These are phyloP conservation scores for Nomada ruficornis DNA, from an alignment of 2,888 invertebrate genomes.

Conservation along the genomic window DNA sequence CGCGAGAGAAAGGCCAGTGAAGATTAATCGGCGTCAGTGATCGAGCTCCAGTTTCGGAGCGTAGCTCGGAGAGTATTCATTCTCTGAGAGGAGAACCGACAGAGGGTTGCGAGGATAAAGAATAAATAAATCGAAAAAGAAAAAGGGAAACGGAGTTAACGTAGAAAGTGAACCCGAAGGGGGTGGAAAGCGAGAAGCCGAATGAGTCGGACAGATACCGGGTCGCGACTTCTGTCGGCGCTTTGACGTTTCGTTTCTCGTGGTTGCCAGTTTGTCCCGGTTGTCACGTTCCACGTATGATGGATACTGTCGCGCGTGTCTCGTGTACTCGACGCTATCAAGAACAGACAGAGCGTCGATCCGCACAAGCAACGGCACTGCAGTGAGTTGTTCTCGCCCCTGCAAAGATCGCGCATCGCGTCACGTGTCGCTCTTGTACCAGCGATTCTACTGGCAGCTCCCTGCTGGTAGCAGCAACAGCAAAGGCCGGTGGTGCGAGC, in stretches of 20 bases:
- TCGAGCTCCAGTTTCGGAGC: background rate
- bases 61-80: background rate
- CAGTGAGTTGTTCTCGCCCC: slow-evolving; percentile 55
- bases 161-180: background rate
- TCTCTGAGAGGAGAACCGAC: background rate
- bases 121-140: too few relatives aligned
- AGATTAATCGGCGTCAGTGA: slow-evolving; percentile 13
- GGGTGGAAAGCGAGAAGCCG: slow-evolving; percentile 18
- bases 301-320: slow-evolving; percentile 75
- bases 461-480: slow-evolving; percentile 26
- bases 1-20: slow-evolving; percentile 7
- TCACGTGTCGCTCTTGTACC: slow-evolving; percentile 35
- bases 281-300: slow-evolving; percentile 66
- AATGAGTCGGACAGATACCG: slow-evolving; percentile 48
- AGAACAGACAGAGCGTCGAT: slow-evolving; percentile 73
- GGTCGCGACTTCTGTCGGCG: slow-evolving; percentile 59
- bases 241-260: slow-evolving; percentile 69
- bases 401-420: slow-evolving; percentile 30
- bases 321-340: slow-evolving; percentile 67
- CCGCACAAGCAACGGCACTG: slow-evolving; percentile 46
- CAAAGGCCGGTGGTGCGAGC: slow-evolving; percentile 38
- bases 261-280: slow-evolving; percentile 18
- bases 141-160: background rate
- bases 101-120: background rate
- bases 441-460: slow-evolving; percentile 20